Evolutionary conservation across 2,113 vertebrate genomes (phyloP), one percentile per base, ranked within the genome.

Genomic region (Gavialis gangeticus): DNA sequence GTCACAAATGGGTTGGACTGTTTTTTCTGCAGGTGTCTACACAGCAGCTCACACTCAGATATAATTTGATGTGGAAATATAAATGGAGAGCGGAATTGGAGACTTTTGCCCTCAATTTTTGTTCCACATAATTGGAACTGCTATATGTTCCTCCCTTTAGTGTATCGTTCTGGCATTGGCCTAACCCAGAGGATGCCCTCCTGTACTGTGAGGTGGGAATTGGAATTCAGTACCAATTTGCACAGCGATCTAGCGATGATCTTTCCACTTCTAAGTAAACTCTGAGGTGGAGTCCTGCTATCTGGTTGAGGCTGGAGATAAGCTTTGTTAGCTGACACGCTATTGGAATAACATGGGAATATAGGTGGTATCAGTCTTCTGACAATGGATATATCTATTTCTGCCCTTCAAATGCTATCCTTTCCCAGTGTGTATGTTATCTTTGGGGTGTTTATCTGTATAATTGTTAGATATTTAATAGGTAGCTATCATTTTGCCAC

Each of bases 21-120:
- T 82, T 91, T 81, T 94, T 94, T 80, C 92, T 62, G 89, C 94
- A 94, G 92, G 90, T 96, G 90, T 71, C 88, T 93, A 88, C 64
- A 1, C 3, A 82, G 80, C 93, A 93, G 28, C n/a, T 46, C 78
- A 37, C 80, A 12, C 46, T 88, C 60, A 21, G 60, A 12, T 66
- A 22, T 91, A 94, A 93, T 82, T 69, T 85, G 87, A 91, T 88
- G 87, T 95, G 91, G 69, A 96, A 94, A 95, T 92, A 82, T 64
- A 95, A 95, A 95, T 93, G 78, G 90, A 92, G 79, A 94, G 66
- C 78, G 2, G 6, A 95, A 91, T 56, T 1, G 0, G 93, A 94
- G 93, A 71, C 92, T 96, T 94, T 88, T 78, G 87, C 93, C 92
- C 85, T 96, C 96, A 89, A 94, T 94, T 95, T 95, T 84, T 91